phyloP scores from a whole-genome alignment of 2,113 vertebrate genomes.

The Pogona vitticeps region DNA sequence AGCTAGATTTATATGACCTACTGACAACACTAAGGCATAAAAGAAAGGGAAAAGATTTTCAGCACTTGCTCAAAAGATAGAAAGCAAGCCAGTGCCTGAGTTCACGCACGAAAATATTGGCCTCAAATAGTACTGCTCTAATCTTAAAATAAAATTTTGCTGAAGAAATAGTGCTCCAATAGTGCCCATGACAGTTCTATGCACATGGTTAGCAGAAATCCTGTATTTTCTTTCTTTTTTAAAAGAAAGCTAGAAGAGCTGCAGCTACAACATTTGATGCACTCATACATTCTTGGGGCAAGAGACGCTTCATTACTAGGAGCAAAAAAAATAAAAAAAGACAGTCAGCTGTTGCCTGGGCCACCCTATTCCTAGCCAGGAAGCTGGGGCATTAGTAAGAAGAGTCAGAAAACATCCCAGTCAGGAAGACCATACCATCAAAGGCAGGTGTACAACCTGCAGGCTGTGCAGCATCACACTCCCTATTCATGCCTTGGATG shows the following conservation, averaged over 20 bases:
- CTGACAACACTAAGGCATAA: background rate
- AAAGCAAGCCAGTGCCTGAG: background rate
- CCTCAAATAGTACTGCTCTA: background rate
- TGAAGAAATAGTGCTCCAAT: no score
- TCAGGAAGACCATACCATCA: background rate
- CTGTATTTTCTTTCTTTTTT: background rate
- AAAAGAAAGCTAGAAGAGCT: background rate
- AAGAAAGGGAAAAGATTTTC: background rate
- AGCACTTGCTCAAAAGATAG: background rate
- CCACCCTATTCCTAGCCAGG: background rate
- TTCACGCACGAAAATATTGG: background rate
- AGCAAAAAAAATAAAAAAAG: background rate
- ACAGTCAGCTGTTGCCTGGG: background rate
- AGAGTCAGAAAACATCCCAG: background rate
- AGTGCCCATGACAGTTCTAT: background rate
- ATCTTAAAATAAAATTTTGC: no score
- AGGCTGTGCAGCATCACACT: background rate
- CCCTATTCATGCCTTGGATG: background rate
- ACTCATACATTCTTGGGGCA: background rate
- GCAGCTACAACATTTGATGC: background rate
- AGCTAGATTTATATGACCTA: background rate
- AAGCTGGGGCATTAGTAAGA: background rate
- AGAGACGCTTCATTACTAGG: background rate
- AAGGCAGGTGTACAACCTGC: background rate
- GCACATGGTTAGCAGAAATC: background rate